A percentile compares a stretch with the other conserved stretches of the same genome.
Conservation (phyloP, 2,888 invertebrate genomes). For the Amphimallon solstitiale region DNA sequence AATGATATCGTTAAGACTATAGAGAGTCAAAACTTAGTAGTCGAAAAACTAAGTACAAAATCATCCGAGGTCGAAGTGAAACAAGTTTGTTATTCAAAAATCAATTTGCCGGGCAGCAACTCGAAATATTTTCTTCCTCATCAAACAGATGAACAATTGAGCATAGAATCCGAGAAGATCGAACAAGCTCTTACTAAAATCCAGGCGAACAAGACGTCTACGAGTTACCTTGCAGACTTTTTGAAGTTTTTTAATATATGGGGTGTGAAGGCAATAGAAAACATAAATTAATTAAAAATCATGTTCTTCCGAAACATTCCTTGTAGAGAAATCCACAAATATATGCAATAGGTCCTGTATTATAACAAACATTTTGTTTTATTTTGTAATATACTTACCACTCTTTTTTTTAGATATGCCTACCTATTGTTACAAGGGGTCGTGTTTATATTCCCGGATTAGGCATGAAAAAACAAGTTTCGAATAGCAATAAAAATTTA, state of each 20-base stretch:
- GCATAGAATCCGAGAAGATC: slow-evolving; percentile 33
- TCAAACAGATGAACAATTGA: slow-evolving; percentile 36
- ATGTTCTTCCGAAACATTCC: too few species aligned
- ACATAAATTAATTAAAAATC: slow-evolving; percentile 8
- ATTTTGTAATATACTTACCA: too few species aligned
- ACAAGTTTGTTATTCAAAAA: neutral
- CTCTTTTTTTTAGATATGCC: too few species aligned
- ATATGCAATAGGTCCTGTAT: too few species aligned
- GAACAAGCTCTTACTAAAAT: slow-evolving; percentile 34
- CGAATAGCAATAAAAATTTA: too few species aligned
- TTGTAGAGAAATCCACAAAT: too few species aligned
- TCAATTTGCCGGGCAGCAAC: neutral
- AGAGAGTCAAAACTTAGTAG: neutral
- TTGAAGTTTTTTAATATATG: slow-evolving; percentile 32
- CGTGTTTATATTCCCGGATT: too few species aligned
- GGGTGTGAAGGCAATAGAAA: slow-evolving; percentile 7
- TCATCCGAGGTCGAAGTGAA: slow-evolving; percentile 7
- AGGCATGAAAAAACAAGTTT: too few species aligned
- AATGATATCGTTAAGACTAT: slow-evolving; percentile 13
- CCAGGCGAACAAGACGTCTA: slow-evolving; percentile 2
- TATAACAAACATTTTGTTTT: too few species aligned
- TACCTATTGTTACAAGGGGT: too few species aligned
- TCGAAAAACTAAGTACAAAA: neutral
- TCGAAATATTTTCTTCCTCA: slow-evolving; percentile 13
- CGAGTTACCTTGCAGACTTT: slow-evolving; percentile 24